Evolutionary conservation across 2,113 vertebrate species (phyloP), one percentile per base, ranked within the genome.

Genomic region (Nannobrachium achirus): DNA sequence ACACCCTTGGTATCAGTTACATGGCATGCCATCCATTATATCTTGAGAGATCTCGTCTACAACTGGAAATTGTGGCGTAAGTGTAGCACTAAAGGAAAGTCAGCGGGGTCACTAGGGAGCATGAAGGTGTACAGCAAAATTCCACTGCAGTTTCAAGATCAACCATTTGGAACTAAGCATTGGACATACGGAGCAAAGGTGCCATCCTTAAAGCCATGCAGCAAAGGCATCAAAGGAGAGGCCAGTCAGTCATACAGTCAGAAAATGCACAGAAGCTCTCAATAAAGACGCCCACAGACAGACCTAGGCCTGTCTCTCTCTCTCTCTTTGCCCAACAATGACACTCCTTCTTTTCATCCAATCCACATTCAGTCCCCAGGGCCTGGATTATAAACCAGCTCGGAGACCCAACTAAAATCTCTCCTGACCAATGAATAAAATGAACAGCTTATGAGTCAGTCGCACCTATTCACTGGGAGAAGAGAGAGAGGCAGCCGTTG

Each of bases 401-500:
- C 4, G 40, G 7, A 49, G 16, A 14, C 7, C 13, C 10, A 15
- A 39, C 55, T 19, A 68, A n/a, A 56, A 45, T 66, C 71, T 71
- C 75, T 73, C 61, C 57, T 71, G 71, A 73, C 69, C 58, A 62
- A 44, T 11, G 50, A 77, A 83, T 67, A 65, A 82, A 82, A 64
- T 1, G 10, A 78, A 65, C 80, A 56, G 67, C 76, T 80, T 72
- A 80, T 67, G 63, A 81, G 63, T 69, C 68, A 71, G 46, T 52
- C 72, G 72, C 79, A 80, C 69, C 65, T 82, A 68, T 80, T 84
- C 76, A 85, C 55, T 8, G 45, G 60, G n/a, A 80, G 71, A 61
- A 59, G 71, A 71, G 71, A 71, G 71, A 80, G 66, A 72, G 74
- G 78, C 65, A 56, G 76, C 55, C 50, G 44, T 80, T 56, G 25